These are phyloP conservation scores for Ditylenchus weischeri DNA, from an alignment of 2,888 invertebrate genomes.

Conservation along the genomic window DNA sequence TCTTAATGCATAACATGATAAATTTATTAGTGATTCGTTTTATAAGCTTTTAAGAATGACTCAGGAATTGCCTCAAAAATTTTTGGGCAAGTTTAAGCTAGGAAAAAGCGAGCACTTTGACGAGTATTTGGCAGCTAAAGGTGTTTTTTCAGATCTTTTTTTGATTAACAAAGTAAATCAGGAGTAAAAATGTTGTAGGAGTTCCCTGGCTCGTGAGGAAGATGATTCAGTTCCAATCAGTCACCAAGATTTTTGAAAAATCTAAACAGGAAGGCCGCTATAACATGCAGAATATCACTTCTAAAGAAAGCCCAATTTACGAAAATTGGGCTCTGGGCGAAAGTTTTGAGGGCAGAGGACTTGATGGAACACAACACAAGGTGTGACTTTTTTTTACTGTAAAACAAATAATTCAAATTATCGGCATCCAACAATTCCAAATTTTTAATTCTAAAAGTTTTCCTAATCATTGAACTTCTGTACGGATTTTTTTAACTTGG, in stretches of 20 bases:
- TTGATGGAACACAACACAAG: constrained; percentile 51
- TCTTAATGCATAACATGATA: too few relatives aligned
- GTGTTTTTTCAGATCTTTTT: constrained; percentile 25
- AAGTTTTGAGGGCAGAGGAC: constrained; percentile 51
- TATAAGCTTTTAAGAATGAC: not conserved
- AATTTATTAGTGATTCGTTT: too few relatives aligned
- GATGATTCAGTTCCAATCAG: constrained; percentile 52
- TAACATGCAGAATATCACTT: constrained; percentile 47
- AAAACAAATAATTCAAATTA: too few relatives aligned
- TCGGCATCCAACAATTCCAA: too few relatives aligned
- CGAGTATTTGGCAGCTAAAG: constrained; percentile 54
- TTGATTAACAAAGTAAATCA: too few relatives aligned
- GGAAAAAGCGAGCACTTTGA: constrained; percentile 57
- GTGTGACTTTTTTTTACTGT: constrained; percentile 15
- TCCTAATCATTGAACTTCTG: too few relatives aligned
- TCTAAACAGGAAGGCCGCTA: constrained; percentile 31
- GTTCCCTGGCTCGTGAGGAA: constrained; percentile 41
- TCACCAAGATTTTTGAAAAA: constrained; percentile 47
- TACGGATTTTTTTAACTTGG: too few relatives aligned
- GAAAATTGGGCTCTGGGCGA: constrained; percentile 48
- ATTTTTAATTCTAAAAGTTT: too few relatives aligned
- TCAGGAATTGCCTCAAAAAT: constrained; percentile 44
- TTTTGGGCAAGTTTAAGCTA: constrained; percentile 51
- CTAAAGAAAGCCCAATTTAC: constrained; percentile 50
- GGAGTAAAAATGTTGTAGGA: constrained; percentile 19